A percentile compares a stretch with the other conserved stretches of the same genome.
Evolutionary conservation across 2,797 vertebrate species (phyloP).

Genomic region (Phoeniculus purpureus): DNA sequence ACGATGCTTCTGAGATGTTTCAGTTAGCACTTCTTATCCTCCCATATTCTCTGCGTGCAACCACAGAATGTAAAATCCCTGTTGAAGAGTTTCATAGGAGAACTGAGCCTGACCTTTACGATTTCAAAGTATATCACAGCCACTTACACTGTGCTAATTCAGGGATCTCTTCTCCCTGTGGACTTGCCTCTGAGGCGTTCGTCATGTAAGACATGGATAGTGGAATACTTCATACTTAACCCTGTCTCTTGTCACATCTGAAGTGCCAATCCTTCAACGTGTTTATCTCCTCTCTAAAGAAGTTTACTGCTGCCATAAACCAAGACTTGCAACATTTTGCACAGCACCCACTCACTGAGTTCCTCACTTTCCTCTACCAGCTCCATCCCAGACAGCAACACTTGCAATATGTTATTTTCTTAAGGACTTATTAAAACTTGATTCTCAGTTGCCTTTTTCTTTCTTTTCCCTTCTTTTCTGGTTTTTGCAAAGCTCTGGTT

Average conservation of each 20-base stretch:
- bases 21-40: background rate
- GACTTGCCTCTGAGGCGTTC: background rate
- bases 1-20: background rate
- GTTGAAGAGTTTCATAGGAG: background rate
- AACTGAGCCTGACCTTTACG: background rate
- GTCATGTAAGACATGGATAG: background rate
- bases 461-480: background rate
- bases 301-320: slow-evolving; percentile 58
- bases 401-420: slow-evolving; percentile 62
- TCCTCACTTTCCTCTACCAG: slow-evolving; percentile 10
- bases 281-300: slow-evolving; percentile 50
- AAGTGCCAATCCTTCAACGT: slow-evolving; percentile 35
- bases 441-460: background rate
- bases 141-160: background rate
- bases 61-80: background rate
- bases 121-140: background rate
- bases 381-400: slow-evolving; percentile 34
- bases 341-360: slow-evolving; percentile 59
- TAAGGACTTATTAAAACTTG: slow-evolving; percentile 11
- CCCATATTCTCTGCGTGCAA: background rate
- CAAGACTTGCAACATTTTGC: slow-evolving; percentile 45
- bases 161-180: background rate
- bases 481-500: background rate
- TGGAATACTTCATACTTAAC: slow-evolving; percentile 10
- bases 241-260: slow-evolving; percentile 30